Conservation (phyloP, 2,888 invertebrate species). For the Ennomos fuscantarius region DNA sequence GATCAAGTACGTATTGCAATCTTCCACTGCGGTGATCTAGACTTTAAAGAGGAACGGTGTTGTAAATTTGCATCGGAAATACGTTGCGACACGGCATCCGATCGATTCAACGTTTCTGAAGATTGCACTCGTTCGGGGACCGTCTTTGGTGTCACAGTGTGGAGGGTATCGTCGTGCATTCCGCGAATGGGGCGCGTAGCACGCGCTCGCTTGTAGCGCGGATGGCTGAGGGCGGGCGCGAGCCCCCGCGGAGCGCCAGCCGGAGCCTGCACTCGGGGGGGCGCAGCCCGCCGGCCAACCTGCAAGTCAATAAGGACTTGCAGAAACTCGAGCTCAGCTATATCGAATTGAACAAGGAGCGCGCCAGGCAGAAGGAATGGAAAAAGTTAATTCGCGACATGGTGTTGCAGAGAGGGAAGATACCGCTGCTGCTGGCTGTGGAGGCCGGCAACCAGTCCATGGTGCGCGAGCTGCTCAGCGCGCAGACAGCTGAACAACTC, state of each 20-base stretch:
- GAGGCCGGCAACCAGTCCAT: conserved; percentile 98
- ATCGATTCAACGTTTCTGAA: conserved; percentile 75
- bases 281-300: conserved; percentile 66
- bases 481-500: conserved; percentile 95
- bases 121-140: conserved; percentile 70
- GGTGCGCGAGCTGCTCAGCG: conserved; percentile 95
- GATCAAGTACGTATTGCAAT: conserved; percentile 77
- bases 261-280: conserved; percentile 53
- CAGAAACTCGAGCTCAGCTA: conserved; percentile 81
- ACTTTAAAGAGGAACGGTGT: conserved; percentile 54
- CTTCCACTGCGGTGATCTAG: conserved; percentile 51
- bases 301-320: conserved; percentile 64
- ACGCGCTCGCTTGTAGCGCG: conserved; percentile 58
- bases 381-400: conserved; percentile 85
- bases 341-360: conserved; percentile 81
- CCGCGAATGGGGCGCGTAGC: conserved; percentile 67
- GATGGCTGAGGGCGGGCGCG: conserved; percentile 63
- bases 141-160: conserved; percentile 71
- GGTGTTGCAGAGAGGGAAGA: conserved; percentile 94
- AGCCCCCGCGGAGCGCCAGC: conserved; percentile 64
- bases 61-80: conserved; percentile 60
- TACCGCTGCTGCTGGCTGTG: conserved; percentile 96
- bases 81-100: conserved; percentile 66
- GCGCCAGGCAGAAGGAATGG: conserved; percentile 82
- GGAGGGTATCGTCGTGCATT: conserved; percentile 70